These are phyloP conservation scores for Coleophora flavipennella DNA, from an alignment of 2,888 invertebrate species.

Conservation along the genomic window DNA sequence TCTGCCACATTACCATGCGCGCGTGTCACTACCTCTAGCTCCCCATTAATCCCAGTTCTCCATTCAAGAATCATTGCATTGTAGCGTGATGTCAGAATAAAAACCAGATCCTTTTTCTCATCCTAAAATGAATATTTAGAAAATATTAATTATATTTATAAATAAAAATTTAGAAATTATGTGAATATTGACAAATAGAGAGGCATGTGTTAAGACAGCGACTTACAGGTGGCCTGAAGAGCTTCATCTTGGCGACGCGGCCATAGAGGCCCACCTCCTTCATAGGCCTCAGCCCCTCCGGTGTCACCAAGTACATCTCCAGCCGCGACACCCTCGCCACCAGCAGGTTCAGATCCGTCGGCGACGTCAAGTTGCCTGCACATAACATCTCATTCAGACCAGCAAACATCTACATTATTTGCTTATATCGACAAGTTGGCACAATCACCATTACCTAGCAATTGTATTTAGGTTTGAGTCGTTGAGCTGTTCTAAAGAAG, in stretches of 20 bases:
- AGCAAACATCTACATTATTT: too few species aligned
- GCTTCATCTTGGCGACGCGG: conserved; percentile 93
- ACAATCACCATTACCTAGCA: too few species aligned
- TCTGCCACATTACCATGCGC: conserved; percentile 98
- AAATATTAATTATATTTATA: too few species aligned
- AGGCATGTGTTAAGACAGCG: too few species aligned
- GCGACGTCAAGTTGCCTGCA: conserved; percentile 96
- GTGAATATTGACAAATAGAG: too few species aligned
- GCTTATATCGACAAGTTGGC: too few species aligned
- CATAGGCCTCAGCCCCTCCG: conserved; percentile 93
- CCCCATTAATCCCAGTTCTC: conserved; percentile 78
- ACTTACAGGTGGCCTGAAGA: conserved; percentile 90
- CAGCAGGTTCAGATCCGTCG: conserved; percentile 93
- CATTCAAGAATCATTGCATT: conserved; percentile 99
- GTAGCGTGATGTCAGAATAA: conserved; percentile 93
- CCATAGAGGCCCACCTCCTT: conserved; percentile 97
- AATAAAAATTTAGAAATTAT: too few species aligned
- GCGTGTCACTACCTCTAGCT: conserved; percentile 93
- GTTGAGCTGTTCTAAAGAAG: too few species aligned
- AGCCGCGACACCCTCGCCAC: conserved; percentile 95
- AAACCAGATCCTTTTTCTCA: conserved; percentile 92
- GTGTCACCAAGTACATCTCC: conserved; percentile 96
- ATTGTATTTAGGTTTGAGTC: too few species aligned
- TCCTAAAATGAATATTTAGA: conserved; percentile 71
- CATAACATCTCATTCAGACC: too few species aligned